Percentiles rank a stretch among this genome's conserved stretches.
These are phyloP conservation scores for Mesoclemmys tuberculata DNA, from an alignment of 2,113 vertebrate genomes.

Conservation along the genomic window DNA sequence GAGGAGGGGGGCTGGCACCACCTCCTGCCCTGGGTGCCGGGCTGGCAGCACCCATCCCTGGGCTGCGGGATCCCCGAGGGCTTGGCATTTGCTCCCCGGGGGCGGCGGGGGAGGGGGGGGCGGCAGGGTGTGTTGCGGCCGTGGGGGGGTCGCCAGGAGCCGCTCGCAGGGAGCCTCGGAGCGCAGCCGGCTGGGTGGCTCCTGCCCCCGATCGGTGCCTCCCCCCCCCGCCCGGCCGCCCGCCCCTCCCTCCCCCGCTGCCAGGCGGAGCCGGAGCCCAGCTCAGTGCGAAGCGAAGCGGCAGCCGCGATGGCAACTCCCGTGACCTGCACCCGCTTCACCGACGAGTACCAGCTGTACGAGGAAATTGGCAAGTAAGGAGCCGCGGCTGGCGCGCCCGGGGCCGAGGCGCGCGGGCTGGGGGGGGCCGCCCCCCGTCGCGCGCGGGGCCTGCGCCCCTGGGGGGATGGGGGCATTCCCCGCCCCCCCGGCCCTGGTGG, in stretches of 20 bases:
- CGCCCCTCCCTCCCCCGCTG: slow-evolving; percentile 24
- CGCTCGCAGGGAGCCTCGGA: slow-evolving; percentile 45
- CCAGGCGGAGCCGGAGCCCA: slow-evolving; percentile 12
- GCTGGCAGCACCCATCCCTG: background rate
- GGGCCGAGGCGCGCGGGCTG: background rate
- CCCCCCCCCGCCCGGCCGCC: slow-evolving; percentile 46
- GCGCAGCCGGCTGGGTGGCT: slow-evolving; percentile 47
- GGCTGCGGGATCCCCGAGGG: background rate
- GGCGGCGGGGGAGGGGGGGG: background rate
- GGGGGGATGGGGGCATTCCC: background rate
- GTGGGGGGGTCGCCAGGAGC: background rate
- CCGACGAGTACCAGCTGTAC: slow-evolving; percentile 94
- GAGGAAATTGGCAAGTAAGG: slow-evolving; percentile 98
- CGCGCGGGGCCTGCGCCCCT: too few species aligned
- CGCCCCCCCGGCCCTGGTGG: background rate
- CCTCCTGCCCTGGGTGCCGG: background rate
- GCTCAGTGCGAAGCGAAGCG: slow-evolving; percentile 43
- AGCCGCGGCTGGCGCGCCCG: background rate
- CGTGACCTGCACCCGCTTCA: slow-evolving; percentile 92
- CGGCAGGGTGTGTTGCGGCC: background rate
- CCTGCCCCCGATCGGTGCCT: slow-evolving; percentile 48
- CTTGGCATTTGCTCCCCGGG: background rate
- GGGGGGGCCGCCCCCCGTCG: background rate
- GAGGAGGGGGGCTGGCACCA: too few species aligned
- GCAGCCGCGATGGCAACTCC: slow-evolving; percentile 88